Evolutionary conservation across 1,140 invertebrate genomes (phyloP).

Genomic region (Lucilia sericata): DNA sequence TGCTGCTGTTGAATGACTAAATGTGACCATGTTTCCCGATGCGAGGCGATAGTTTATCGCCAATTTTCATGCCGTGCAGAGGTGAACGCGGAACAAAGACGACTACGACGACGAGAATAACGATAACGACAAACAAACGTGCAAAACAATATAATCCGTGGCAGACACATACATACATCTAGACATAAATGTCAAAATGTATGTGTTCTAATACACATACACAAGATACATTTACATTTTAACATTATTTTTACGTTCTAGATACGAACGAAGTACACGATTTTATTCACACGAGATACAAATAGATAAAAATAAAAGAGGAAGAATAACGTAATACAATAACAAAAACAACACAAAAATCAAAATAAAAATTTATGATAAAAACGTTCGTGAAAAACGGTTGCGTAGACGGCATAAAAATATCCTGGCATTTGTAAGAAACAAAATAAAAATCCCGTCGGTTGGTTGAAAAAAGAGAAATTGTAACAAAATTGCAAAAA

Average conservation of each 20-base stretch:
- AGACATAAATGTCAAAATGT: background rate
- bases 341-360: constrained; percentile 5
- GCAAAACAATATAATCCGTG: constrained; percentile 18
- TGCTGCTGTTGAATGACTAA: constrained; percentile 48
- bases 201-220: background rate
- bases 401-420: constrained; percentile 9
- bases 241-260: background rate
- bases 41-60: constrained; percentile 68
- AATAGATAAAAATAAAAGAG: background rate
- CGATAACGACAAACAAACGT: constrained; percentile 40
- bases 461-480: background rate
- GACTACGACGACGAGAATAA: constrained; percentile 52
- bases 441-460: background rate
- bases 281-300: constrained; percentile 14
- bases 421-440: background rate
- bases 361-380: constrained; percentile 27
- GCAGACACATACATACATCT: background rate
- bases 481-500: background rate
- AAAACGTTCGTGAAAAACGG: constrained; percentile 10
- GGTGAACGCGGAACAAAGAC: constrained; percentile 68
- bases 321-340: background rate
- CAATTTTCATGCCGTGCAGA: constrained; percentile 68
- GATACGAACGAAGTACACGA: constrained; percentile 22
- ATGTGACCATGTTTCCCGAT: constrained; percentile 66
- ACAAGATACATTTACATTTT: background rate